Evolutionary conservation across 2,113 vertebrate genomes (phyloP), one percentile per base, ranked within the genome.

Genomic region (Thunnus maccoyii): DNA sequence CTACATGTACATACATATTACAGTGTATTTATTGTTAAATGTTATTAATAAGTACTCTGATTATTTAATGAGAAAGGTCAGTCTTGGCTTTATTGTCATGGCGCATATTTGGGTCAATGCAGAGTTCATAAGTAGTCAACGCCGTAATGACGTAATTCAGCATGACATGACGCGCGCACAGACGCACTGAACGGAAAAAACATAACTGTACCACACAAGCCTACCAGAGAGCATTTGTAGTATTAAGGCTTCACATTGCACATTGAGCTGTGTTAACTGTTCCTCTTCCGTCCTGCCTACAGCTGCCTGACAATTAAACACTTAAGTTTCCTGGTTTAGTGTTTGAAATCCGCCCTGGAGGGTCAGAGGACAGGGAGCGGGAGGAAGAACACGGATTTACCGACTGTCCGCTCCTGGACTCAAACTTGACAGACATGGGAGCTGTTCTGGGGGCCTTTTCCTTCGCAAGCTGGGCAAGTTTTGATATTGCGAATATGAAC

Each of bases 381-480:
- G 48, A 22, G 32, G 57, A 61, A 25, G 18, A 50, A 41, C 16
- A 5, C 46, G n/a, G 46, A 72, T 61, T 56, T 15, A 51, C 22
- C 0, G n/a, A 57, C 79, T 36, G 68, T 56, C 3, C 54, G 10
- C 22, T 48, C 17, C 60, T 57, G 44, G 3, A 12, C 58, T 8
- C 44, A 54, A n/a, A 69, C 68, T 36, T 70, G 36, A 68, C 47
- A 41, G 89, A 20, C 27, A 93, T 95, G 94, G 94, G 91, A 66
- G 91, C 92, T 8, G 82, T 80, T 1, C 58, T 94, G 55, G 93
- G 91, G 50, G 79, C 86, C 52, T 85, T 88, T 41, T 84, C 90
- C 56, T 32, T 91, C 12, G 81, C 85, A 13, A 82, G 74, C 65
- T 94, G 94, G 84, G 94, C 94, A 79, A 79, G 86, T 70, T 48